These are phyloP conservation scores for Mesoligia furuncula DNA, from an alignment of 2,888 invertebrate genomes.

Conservation along the genomic window DNA sequence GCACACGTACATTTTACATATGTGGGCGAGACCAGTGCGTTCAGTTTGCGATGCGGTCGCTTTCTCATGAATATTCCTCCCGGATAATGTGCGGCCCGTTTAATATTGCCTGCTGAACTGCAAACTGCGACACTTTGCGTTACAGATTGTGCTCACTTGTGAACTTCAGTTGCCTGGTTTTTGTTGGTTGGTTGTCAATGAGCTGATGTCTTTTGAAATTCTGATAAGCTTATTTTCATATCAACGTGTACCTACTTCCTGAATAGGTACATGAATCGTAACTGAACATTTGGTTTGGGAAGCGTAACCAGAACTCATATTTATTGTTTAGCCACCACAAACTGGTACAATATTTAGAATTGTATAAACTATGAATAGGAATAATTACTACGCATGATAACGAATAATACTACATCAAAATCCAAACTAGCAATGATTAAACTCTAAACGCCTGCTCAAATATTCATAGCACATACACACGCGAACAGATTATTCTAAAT, in stretches of 20 bases:
- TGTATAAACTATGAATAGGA: too few species aligned
- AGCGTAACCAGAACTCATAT: not conserved
- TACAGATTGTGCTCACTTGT: constrained; percentile 64
- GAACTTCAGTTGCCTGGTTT: constrained; percentile 33
- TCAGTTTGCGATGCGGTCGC: constrained; percentile 69
- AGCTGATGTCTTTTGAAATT: constrained; percentile 35
- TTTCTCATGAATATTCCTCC: constrained; percentile 76
- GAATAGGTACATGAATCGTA: not conserved
- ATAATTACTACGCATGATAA: not conserved
- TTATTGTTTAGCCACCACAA: not conserved
- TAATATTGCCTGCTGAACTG: constrained; percentile 71
- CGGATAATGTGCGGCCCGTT: constrained; percentile 69
- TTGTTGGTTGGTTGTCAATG: constrained; percentile 34
- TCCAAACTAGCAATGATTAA: not conserved
- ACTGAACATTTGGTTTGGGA: not conserved
- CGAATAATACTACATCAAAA: constrained; percentile 13
- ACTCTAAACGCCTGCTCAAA: constrained; percentile 42
- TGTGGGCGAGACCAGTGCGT: constrained; percentile 43
- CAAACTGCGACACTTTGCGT: constrained; percentile 63
- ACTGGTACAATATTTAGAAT: not conserved
- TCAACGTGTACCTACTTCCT: not conserved
- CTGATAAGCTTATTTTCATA: not conserved
- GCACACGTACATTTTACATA: constrained; percentile 50
- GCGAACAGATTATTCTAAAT: constrained; percentile 36
- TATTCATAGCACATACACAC: constrained; percentile 51